Base-by-base conservation (phyloP, 1,140 invertebrate species). In the Trichonephila clavata region DNA sequence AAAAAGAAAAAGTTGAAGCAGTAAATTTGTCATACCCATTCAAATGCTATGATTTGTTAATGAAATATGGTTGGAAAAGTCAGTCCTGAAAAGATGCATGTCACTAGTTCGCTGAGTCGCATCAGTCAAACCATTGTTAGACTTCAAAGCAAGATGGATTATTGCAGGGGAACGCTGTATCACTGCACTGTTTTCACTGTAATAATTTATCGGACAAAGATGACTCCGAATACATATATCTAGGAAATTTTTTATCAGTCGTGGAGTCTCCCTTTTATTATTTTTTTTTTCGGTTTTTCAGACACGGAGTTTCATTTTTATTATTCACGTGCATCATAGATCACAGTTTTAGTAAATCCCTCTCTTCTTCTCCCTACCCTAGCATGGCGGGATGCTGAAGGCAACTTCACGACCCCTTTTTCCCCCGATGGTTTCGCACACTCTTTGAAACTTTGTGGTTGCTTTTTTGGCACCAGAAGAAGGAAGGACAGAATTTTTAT, bases 11-110 rank as follows among this genome's bases (percentile, higher is more conserved):
- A 68, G 59, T 65, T 39, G 81, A 63, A 63, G 80, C 84, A 93
- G 92, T 93, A 88, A 93, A 93, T 93, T 93, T 93, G 92, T 93
- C 92, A 93, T 93, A 84, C 60, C 92, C 92, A 93, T 93, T 93
- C 92, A 93, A 93, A 93, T 93, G 84, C 92, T 88, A 88, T 93
- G 92, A 93, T 93, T 93, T 93, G 92, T 93, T 93, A 93, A 93
- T 93, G 92, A 93, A 93, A 93, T 93, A 93, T 93, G 92, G 92
- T 80, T 27, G 32, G n/a, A n/a, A 80, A 63, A 87, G 92, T 93
- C 92, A 88, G 68, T 61, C 68, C n/a, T 93, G 50, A 88, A 93
- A 93, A 93, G 92, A 60, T 24, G 84, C 92, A 93, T 65, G 92
- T 88, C 92, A 93, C 10, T 21, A 24, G n/a, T 24, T 61, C 27